These are phyloP conservation scores for Carposina sasakii DNA, from an alignment of 1,140 invertebrate genomes.

Conservation along the genomic window DNA sequence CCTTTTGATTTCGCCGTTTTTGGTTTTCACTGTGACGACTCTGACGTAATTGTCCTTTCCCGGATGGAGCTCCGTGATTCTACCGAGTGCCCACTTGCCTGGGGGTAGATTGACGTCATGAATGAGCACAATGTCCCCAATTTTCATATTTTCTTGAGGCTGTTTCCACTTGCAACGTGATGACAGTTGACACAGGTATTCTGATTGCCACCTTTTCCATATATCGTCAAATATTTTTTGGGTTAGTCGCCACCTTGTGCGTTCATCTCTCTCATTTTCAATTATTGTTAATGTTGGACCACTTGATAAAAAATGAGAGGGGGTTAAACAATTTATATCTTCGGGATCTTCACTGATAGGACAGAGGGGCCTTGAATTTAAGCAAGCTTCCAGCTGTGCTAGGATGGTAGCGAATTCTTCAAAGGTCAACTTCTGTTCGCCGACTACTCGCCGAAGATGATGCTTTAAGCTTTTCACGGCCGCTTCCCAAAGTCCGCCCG, in stretches of 20 bases:
- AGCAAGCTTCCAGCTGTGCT: not conserved
- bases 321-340: not conserved
- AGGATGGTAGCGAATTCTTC: constrained; percentile 6
- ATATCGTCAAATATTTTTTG: constrained; percentile 4
- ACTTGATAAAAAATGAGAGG: not conserved
- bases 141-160: not conserved
- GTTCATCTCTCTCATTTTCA: not conserved
- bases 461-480: not conserved
- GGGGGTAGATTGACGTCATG: not conserved
- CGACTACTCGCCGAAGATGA: not conserved
- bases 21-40: constrained; percentile 1
- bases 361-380: not conserved
- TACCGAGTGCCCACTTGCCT: constrained; percentile 1
- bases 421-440: not conserved
- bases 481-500: constrained; percentile 1
- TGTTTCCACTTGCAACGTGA: not conserved
- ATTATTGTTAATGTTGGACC: not conserved
- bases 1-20: not conserved
- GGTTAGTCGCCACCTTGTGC: not conserved
- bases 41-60: not conserved
- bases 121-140: not conserved
- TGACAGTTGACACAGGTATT: not conserved
- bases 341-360: not conserved
- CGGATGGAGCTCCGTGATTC: not conserved
- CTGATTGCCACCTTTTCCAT: not conserved